Conservation (phyloP, 2,113 vertebrate genomes). For the Thunnus maccoyii region DNA sequence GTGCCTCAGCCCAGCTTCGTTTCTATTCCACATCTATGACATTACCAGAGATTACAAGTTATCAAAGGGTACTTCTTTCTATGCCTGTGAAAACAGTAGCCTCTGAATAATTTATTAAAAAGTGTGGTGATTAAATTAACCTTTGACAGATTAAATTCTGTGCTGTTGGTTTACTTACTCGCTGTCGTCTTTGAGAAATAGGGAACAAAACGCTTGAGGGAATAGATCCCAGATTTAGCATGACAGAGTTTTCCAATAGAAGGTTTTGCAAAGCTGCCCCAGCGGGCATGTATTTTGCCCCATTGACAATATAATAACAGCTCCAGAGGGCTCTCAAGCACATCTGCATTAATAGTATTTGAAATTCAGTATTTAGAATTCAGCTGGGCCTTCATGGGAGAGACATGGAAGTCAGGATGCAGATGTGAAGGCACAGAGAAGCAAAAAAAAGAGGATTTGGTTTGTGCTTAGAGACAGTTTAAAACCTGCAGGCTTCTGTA, state of each 20-base stretch:
- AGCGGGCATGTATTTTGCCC: constrained; percentile 45
- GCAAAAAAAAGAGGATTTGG: background rate
- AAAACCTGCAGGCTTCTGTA: constrained; percentile 42
- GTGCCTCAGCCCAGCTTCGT: background rate
- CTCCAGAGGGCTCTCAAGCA: constrained; percentile 49
- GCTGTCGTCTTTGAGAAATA: constrained; percentile 31
- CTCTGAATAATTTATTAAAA: constrained; percentile 45
- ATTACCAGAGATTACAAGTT: constrained; percentile 12
- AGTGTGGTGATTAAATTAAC: constrained; percentile 37
- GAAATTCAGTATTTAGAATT: constrained; percentile 63
- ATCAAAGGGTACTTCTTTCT: constrained; percentile 19
- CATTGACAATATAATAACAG: constrained; percentile 54
- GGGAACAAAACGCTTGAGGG: constrained; percentile 10
- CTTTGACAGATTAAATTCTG: constrained; percentile 35
- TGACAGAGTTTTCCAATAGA: constrained; percentile 60
- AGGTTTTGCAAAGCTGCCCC: constrained; percentile 59
- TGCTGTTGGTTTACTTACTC: constrained; percentile 5
- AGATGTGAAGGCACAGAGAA: constrained; percentile 25
- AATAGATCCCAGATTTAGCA: constrained; percentile 49
- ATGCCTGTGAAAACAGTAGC: constrained; percentile 16
- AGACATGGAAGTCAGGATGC: constrained; percentile 26
- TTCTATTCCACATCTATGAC: background rate
- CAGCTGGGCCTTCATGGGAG: constrained; percentile 23
- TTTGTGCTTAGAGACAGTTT: constrained; percentile 35
- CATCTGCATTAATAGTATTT: constrained; percentile 66